These are phyloP conservation scores for Micropoecilia bifurca DNA, from an alignment of 2,797 vertebrate species.

Conservation along the genomic window DNA sequence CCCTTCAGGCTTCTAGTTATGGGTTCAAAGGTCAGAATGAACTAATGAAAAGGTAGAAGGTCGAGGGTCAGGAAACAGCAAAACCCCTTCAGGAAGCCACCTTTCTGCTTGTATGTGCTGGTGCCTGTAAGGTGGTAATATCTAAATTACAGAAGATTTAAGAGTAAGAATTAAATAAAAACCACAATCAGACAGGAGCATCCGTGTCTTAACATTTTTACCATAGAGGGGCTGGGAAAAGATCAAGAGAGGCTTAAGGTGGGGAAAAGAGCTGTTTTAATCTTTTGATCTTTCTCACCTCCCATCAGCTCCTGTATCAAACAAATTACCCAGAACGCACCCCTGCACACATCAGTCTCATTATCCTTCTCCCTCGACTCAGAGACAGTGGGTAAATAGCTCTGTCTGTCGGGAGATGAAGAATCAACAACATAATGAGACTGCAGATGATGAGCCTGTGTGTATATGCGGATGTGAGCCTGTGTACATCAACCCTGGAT, in stretches of 20 bases:
- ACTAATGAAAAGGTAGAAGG: conserved; percentile 39
- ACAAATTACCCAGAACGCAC: conserved; percentile 74
- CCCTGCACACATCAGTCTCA: conserved; percentile 74
- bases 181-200: conserved; percentile 15
- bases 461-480: conserved; percentile 10
- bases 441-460: conserved; percentile 63
- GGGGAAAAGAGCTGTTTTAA: conserved; percentile 47
- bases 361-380: conserved; percentile 61
- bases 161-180: conserved; percentile 26
- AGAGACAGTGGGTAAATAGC: conserved; percentile 71
- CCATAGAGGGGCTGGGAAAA: conserved; percentile 15
- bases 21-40: conserved; percentile 53
- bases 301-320: conserved; percentile 72
- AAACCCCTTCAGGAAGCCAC: conserved; percentile 12
- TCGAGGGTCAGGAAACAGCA: conserved; percentile 30
- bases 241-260: conserved; percentile 38
- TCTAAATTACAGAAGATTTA: neutral
- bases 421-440: conserved; percentile 76
- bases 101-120: conserved; percentile 20
- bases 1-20: neutral
- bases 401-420: conserved; percentile 66
- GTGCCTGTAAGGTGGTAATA: conserved; percentile 7
- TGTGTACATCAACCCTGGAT: conserved; percentile 38
- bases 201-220: conserved; percentile 7
- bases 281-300: conserved; percentile 72